phyloP scores from a whole-genome alignment of 2,888 invertebrate genomes.

The Acanthosepion lycidas region DNA sequence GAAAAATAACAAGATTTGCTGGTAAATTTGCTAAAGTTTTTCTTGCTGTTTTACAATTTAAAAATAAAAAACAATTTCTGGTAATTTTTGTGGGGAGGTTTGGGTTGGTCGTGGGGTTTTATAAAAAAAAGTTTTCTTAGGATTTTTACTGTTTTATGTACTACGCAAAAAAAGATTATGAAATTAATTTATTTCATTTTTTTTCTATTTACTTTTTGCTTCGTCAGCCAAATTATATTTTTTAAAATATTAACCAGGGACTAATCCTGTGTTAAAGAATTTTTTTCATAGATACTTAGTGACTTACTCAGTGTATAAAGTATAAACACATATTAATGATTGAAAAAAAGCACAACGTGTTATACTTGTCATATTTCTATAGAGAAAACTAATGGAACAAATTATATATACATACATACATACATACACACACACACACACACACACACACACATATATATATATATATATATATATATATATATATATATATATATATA shows the following conservation, averaged over 20 bases:
- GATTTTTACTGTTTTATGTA: not conserved
- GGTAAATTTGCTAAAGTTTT: not conserved
- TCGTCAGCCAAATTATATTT: not conserved
- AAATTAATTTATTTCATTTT: not conserved
- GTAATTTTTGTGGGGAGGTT: not conserved
- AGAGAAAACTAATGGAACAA: too few relatives aligned
- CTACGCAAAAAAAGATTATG: not conserved
- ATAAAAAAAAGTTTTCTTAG: not conserved
- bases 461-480: not conserved
- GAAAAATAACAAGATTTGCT: not conserved
- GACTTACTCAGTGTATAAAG: too few relatives aligned
- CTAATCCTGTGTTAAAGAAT: too few relatives aligned
- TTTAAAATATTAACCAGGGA: too few relatives aligned
- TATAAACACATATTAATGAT: not conserved
- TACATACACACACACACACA: not conserved
- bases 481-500: constrained; percentile 37
- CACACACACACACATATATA: not conserved
- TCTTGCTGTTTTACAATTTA: not conserved
- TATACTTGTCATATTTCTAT: too few relatives aligned
- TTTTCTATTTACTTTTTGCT: not conserved
- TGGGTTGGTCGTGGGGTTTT: not conserved
- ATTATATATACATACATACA: not conserved
- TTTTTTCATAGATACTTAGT: too few relatives aligned
- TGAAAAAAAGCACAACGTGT: too few relatives aligned
- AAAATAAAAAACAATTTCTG: not conserved